These are phyloP conservation scores for Drosophila jambulina DNA, from an alignment of 1,140 invertebrate species.

Conservation along the genomic window DNA sequence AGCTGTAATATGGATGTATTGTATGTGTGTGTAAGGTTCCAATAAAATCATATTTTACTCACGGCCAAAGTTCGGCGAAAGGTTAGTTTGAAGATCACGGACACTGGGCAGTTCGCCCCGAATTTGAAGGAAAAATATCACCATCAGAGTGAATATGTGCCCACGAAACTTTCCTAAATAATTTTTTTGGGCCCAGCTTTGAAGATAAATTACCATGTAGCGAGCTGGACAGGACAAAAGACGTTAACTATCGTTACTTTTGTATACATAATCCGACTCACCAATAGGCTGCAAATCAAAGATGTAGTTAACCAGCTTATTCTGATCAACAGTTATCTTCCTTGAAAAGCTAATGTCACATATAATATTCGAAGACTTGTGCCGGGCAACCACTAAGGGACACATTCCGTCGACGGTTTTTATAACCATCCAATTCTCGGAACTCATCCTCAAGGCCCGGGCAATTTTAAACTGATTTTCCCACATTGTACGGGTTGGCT, in stretches of 20 bases:
- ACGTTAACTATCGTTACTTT: not conserved
- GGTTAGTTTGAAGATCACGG: conserved; percentile 5
- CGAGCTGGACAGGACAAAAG: conserved; percentile 20
- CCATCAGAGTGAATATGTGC: conserved; percentile 36
- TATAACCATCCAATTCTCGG: not conserved
- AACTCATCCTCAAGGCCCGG: not conserved
- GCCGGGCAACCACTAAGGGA: conserved; percentile 19
- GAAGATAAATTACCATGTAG: conserved; percentile 53
- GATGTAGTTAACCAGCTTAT: conserved; percentile 41
- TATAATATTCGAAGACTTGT: not conserved
- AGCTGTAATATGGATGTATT: conserved; percentile 3
- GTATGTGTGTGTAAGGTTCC: not conserved
- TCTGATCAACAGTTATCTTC: conserved; percentile 17
- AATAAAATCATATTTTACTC: not conserved
- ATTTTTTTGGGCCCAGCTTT: conserved; percentile 16
- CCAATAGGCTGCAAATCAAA: conserved; percentile 50
- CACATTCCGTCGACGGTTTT: not conserved
- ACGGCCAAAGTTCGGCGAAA: conserved; percentile 12
- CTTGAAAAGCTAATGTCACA: conserved; percentile 35
- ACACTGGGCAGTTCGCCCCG: conserved; percentile 19
- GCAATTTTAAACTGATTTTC: not conserved
- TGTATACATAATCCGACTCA: not conserved
- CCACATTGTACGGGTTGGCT: not conserved
- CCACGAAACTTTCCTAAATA: conserved; percentile 11
- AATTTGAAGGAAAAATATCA: conserved; percentile 51